These are phyloP conservation scores for Orchesella cincta DNA, from an alignment of 1,140 invertebrate genomes.

Conservation along the genomic window DNA sequence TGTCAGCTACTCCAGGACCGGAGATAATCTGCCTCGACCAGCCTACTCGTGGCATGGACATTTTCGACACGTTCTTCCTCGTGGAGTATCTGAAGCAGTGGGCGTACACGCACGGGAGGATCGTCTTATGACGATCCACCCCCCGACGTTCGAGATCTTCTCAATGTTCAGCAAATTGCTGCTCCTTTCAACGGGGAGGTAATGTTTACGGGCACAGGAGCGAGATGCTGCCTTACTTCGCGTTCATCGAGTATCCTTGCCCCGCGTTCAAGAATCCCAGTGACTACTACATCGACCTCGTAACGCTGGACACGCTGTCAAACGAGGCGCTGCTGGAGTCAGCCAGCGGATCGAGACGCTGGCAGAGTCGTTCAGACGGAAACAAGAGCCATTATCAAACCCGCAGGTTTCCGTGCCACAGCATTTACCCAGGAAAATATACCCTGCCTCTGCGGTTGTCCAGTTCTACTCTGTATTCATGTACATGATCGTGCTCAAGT, in stretches of 20 bases:
- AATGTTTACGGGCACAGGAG: constrained; percentile 85
- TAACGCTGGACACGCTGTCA: constrained; percentile 84
- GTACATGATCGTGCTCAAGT: constrained; percentile 71
- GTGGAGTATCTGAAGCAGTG: constrained; percentile 90
- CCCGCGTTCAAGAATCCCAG: constrained; percentile 94
- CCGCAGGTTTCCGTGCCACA: constrained; percentile 73
- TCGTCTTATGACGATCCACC: constrained; percentile 89
- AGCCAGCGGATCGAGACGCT: constrained; percentile 84
- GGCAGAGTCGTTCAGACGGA: constrained; percentile 73
- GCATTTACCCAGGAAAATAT: constrained; percentile 66
- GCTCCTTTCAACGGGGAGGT: constrained; percentile 83
- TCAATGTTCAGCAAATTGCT: constrained; percentile 88
- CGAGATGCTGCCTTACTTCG: constrained; percentile 90
- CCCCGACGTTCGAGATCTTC: constrained; percentile 92
- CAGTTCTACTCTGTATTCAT: constrained; percentile 72
- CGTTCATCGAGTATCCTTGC: constrained; percentile 89
- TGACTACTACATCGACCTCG: constrained; percentile 81
- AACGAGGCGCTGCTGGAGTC: constrained; percentile 91
- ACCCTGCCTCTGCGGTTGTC: constrained; percentile 62
- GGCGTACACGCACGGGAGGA: constrained; percentile 66
- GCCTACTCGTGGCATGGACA: constrained; percentile 89
- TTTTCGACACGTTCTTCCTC: constrained; percentile 93
- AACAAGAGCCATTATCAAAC: constrained; percentile 69
- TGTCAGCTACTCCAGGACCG: constrained; percentile 81
- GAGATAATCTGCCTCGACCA: constrained; percentile 84